A percentile compares a stretch with the other conserved stretches of the same genome.
Conservation (phyloP, 2,113 vertebrate genomes). For the Seriola rivoliana region DNA sequence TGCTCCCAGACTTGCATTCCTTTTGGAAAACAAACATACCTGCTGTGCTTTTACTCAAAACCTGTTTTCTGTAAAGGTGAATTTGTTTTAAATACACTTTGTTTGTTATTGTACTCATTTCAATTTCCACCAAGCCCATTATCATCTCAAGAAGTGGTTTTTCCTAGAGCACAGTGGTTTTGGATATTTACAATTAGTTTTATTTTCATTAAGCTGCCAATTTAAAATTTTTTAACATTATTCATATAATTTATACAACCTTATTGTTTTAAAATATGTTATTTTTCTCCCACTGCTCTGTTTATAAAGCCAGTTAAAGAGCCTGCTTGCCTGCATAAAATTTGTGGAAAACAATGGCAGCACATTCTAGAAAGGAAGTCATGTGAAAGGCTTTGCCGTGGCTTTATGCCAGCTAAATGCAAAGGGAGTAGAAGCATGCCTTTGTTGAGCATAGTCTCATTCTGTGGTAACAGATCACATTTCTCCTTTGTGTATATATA, state of each 20-base stretch:
- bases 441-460: conserved; percentile 32
- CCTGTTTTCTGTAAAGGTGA: neutral
- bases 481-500: conserved; percentile 12
- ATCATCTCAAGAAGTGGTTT: neutral
- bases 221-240: neutral
- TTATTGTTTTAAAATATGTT: neutral
- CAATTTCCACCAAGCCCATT: no score
- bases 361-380: conserved; percentile 26
- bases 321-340: neutral
- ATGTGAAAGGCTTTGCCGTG: conserved; percentile 41
- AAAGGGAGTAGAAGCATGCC: conserved; percentile 24
- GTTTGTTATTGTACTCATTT: no score
- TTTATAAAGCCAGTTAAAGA: conserved; percentile 20
- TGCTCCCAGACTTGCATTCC: conserved; percentile 4
- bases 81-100: neutral
- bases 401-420: conserved; percentile 26
- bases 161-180: neutral
- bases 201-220: neutral
- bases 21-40: neutral
- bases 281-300: neutral
- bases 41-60: neutral
- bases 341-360: conserved; percentile 27
- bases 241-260: neutral
- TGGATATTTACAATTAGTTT: neutral
- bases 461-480: conserved; percentile 11